These are phyloP conservation scores for Mareca penelope DNA, from an alignment of 2,797 vertebrate species.

Conservation along the genomic window DNA sequence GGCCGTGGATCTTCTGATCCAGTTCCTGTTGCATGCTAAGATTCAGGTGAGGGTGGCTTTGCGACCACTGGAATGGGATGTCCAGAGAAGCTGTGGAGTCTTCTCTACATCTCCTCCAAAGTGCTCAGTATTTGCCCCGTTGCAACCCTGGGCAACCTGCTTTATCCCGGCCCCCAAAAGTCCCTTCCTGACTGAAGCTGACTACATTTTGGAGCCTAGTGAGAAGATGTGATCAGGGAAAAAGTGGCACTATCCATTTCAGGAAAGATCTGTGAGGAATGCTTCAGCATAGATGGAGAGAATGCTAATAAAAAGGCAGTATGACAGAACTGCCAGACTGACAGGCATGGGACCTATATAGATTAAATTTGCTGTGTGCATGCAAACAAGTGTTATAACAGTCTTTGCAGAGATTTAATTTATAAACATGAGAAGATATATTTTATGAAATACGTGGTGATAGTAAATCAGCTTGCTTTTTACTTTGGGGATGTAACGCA, in stretches of 20 bases:
- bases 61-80: neutral
- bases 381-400: neutral
- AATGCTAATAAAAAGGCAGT: neutral
- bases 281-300: neutral
- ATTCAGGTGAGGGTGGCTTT: neutral
- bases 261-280: neutral
- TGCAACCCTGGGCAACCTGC: rapidly evolving
- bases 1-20: neutral
- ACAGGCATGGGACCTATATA: neutral
- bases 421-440: slow-evolving; percentile 24
- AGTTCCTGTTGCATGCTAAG: neutral
- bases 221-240: neutral
- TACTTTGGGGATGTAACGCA: neutral
- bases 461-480: slow-evolving; percentile 21
- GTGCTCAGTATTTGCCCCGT: neutral
- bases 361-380: neutral
- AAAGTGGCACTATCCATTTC: neutral
- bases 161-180: neutral
- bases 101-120: neutral
- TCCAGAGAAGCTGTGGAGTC: neutral
- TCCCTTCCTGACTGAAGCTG: neutral
- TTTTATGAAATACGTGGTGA: slow-evolving; percentile 22
- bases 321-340: neutral
- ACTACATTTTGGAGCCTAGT: neutral
- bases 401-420: slow-evolving; percentile 7